Conservation (phyloP, 2,113 vertebrate genomes). For the Gambusia holbrooki region DNA sequence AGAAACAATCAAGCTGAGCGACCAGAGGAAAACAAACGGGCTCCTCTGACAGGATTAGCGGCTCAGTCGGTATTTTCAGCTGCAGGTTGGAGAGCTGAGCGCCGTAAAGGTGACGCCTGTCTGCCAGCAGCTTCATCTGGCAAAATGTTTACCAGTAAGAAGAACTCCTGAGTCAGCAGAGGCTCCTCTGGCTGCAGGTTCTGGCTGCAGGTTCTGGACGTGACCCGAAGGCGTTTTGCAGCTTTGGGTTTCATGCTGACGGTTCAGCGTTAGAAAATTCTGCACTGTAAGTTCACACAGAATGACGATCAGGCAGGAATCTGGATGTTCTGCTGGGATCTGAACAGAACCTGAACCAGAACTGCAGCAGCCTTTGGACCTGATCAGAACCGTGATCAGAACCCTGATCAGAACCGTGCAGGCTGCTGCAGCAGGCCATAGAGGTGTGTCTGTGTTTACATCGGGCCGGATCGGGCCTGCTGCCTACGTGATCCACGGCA, state of each 20-base stretch:
- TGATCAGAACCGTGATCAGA: too few relatives aligned
- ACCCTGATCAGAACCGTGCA: too few relatives aligned
- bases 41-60: background rate
- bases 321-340: too few relatives aligned
- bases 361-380: too few relatives aligned
- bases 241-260: background rate
- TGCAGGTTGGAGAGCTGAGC: background rate
- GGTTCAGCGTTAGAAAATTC: background rate
- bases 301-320: background rate
- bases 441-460: background rate
- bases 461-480: background rate
- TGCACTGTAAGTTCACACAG: background rate
- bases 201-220: background rate
- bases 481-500: background rate
- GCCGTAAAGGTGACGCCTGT: background rate
- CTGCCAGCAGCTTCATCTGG: background rate
- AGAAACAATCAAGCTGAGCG: slow-evolving; percentile 6
- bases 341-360: background rate
- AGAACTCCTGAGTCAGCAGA: background rate
- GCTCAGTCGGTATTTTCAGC: background rate
- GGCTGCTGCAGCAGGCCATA: background rate
- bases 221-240: background rate
- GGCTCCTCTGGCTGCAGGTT: background rate
- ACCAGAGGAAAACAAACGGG: background rate
- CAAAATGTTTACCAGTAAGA: background rate